Conservation (phyloP, 2,888 invertebrate genomes). For the Drosophila borborema region DNA sequence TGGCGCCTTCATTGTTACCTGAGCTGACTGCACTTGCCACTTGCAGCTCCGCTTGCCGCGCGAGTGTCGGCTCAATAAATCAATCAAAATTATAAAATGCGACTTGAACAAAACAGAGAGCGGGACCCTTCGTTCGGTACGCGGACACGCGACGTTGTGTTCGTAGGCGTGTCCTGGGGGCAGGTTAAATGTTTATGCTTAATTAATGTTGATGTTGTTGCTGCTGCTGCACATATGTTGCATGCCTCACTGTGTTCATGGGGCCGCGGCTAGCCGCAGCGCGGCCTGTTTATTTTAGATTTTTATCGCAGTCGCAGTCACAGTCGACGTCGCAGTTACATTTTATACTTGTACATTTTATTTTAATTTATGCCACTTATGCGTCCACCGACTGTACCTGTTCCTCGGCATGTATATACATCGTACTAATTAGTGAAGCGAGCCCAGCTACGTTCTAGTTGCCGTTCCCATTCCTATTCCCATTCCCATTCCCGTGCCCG, state of each 20-base stretch:
- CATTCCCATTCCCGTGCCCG: conserved; percentile 3
- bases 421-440: conserved; percentile 76
- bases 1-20: conserved; percentile 33
- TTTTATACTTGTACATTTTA: conserved; percentile 77
- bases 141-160: conserved; percentile 60
- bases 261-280: conserved; percentile 58
- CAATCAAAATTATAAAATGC: conserved; percentile 69
- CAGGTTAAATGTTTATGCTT: conserved; percentile 80
- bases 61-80: conserved; percentile 64
- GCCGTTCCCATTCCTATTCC: conserved; percentile 13
- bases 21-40: conserved; percentile 45
- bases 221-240: conserved; percentile 54
- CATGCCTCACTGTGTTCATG: conserved; percentile 52
- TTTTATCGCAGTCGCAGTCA: conserved; percentile 53
- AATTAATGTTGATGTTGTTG: conserved; percentile 70
- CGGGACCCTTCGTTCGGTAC: conserved; percentile 47
- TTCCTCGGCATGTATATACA: conserved; percentile 16
- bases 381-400: conserved; percentile 32
- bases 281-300: conserved; percentile 75
- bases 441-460: conserved; percentile 47
- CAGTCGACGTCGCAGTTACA: conserved; percentile 67
- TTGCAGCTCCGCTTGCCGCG: conserved; percentile 30
- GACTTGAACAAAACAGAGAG: conserved; percentile 40
- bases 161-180: conserved; percentile 67
- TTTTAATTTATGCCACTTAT: conserved; percentile 81